phyloP scores from a whole-genome alignment of 2,888 invertebrate genomes.

The Nomada flava region DNA sequence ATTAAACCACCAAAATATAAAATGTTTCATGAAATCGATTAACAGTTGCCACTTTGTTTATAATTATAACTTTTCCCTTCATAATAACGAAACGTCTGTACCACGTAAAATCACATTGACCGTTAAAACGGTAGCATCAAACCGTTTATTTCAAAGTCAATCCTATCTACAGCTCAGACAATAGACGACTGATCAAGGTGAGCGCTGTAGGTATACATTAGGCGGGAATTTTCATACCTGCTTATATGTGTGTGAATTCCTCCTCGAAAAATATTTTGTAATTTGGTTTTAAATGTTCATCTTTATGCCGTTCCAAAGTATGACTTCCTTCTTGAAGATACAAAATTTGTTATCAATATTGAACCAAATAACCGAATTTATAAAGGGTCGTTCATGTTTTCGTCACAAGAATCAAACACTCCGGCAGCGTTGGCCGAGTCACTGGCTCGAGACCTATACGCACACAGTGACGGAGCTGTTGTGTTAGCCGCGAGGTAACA shows the following conservation, averaged over 20 bases:
- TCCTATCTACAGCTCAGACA: background rate
- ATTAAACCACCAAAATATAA: background rate
- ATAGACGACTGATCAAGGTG: background rate
- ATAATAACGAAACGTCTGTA: slow-evolving; percentile 4
- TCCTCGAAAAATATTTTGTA: too few relatives aligned
- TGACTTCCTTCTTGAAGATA: too few relatives aligned
- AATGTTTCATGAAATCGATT: background rate
- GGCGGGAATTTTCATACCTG: slow-evolving; percentile 12
- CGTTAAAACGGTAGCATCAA: background rate
- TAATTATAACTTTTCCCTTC: background rate
- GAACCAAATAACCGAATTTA: too few relatives aligned
- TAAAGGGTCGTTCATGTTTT: too few relatives aligned
- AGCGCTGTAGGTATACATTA: background rate
- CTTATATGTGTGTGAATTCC: background rate
- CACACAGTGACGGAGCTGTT: too few relatives aligned
- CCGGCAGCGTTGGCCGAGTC: too few relatives aligned
- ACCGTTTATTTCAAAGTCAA: slow-evolving; percentile 25
- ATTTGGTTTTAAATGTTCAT: too few relatives aligned
- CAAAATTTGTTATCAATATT: too few relatives aligned
- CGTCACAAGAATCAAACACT: too few relatives aligned
- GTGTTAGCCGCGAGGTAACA: too few relatives aligned
- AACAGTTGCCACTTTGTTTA: background rate
- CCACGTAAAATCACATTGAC: background rate
- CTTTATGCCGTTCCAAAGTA: too few relatives aligned
- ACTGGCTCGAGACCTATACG: too few relatives aligned